A percentile compares a stretch with the other conserved stretches of the same genome.
Conservation (phyloP, 1,140 invertebrate genomes). For the Drosophila azteca region DNA sequence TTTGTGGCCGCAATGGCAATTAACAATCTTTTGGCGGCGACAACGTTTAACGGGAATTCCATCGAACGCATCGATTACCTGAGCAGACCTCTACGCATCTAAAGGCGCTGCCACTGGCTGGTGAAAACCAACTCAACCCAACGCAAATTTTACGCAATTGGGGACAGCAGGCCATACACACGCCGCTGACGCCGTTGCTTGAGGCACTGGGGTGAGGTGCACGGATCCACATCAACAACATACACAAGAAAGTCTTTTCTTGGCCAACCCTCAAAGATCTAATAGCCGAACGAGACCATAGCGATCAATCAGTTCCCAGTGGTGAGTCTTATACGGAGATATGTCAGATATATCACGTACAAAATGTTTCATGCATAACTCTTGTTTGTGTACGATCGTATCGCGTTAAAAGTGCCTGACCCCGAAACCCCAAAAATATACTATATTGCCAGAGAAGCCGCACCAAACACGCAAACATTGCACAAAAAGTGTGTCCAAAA, state of each 20-base stretch:
- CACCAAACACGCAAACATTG: slow-evolving; percentile 20
- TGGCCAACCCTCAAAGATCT: too few species aligned
- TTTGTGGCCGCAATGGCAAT: slow-evolving; percentile 43
- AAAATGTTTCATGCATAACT: too few species aligned
- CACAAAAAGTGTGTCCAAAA: slow-evolving; percentile 43
- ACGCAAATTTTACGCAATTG: slow-evolving; percentile 68
- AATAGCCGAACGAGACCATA: slow-evolving; percentile 19
- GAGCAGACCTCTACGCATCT: slow-evolving; percentile 14
- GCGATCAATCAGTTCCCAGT: slow-evolving; percentile 28
- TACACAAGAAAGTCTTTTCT: background rate
- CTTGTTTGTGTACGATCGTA: background rate
- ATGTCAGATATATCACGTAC: slow-evolving; percentile 38
- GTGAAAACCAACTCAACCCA: slow-evolving; percentile 54
- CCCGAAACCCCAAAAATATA: slow-evolving; percentile 63
- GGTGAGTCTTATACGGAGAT: slow-evolving; percentile 7
- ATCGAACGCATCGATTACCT: slow-evolving; percentile 58
- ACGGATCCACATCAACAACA: background rate
- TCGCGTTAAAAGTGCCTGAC: slow-evolving; percentile 55
- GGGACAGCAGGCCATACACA: slow-evolving; percentile 34
- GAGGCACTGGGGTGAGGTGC: background rate
- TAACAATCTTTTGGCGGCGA: slow-evolving; percentile 63
- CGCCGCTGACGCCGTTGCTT: background rate
- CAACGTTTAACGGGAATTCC: slow-evolving; percentile 61
- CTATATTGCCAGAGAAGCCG: slow-evolving; percentile 20
- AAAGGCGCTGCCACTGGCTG: slow-evolving; percentile 34